These are phyloP conservation scores for Helicoverpa zea DNA, from an alignment of 1,140 invertebrate species.

Conservation along the genomic window DNA sequence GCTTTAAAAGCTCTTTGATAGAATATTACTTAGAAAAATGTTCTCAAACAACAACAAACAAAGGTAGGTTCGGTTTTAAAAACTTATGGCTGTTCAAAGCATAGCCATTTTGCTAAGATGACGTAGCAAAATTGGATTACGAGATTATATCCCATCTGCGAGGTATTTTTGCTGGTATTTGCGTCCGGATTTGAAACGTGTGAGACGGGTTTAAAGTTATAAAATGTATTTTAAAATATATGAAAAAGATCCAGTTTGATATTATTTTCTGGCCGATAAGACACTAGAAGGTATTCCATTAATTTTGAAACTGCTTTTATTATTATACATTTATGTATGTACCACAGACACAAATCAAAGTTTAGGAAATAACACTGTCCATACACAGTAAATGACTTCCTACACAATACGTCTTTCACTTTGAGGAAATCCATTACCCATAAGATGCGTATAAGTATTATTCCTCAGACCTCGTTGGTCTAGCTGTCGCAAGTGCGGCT, in stretches of 20 bases:
- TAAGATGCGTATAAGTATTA: not conserved
- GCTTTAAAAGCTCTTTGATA: not conserved
- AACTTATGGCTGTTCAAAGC: conserved; percentile 6
- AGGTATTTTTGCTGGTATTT: conserved; percentile 13
- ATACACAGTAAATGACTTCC: not conserved
- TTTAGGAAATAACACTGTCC: not conserved
- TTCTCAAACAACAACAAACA: not conserved
- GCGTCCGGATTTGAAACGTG: conserved; percentile 1
- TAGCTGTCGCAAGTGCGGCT: too few species aligned
- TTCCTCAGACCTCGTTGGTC: too few species aligned
- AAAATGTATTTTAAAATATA: not conserved
- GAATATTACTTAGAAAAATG: not conserved
- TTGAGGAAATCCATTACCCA: conserved; percentile 9
- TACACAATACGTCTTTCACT: not conserved
- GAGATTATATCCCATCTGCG: conserved; percentile 30
- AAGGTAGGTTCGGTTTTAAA: not conserved
- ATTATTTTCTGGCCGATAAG: not conserved
- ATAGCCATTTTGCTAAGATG: conserved; percentile 33
- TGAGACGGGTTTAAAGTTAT: not conserved
- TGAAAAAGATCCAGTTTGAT: not conserved
- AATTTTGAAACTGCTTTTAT: not conserved
- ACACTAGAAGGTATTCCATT: not conserved
- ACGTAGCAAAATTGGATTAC: conserved; percentile 25
- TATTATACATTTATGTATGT: not conserved
- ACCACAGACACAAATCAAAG: not conserved